phyloP scores from a whole-genome alignment of 64 coral and sea anemone species.

The Cladopsammia gracilis region DNA sequence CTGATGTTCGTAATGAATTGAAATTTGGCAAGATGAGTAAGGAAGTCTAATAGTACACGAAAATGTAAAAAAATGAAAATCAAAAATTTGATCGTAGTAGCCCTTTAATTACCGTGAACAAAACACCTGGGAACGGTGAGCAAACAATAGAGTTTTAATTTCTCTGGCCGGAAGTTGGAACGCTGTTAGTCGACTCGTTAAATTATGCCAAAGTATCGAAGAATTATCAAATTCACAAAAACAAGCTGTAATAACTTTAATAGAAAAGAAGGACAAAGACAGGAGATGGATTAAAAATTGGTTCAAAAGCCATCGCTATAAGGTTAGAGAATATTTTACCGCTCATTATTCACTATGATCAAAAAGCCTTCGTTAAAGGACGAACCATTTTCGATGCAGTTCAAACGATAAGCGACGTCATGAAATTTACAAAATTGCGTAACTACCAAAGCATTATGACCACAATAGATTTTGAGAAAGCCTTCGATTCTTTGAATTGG shows the following conservation, averaged over 20 bases:
- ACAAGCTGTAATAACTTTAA: conserved; percentile 10
- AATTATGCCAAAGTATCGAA: background rate
- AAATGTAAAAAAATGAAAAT: no score
- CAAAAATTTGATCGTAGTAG: no score
- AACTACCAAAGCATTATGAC: background rate
- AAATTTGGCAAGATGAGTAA: no score
- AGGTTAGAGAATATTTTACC: no score
- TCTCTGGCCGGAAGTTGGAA: background rate
- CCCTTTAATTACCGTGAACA: no score
- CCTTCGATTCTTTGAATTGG: background rate
- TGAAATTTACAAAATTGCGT: background rate
- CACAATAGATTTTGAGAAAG: conserved; percentile 27
- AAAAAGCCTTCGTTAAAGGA: conserved; percentile 41
- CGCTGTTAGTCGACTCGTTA: background rate
- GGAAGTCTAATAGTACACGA: no score
- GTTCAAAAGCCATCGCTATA: background rate
- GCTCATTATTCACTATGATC: no score
- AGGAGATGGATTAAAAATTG: background rate
- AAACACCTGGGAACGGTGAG: conserved; percentile 1
- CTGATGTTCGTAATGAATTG: no score
- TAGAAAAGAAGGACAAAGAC: background rate
- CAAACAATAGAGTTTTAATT: background rate
- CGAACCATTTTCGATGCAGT: conserved; percentile 37
- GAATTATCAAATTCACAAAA: conserved; percentile 21
- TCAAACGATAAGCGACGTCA: conserved; percentile 8